phyloP scores from a whole-genome alignment of 64 coral and sea anemone species.

The Porites lutea region DNA sequence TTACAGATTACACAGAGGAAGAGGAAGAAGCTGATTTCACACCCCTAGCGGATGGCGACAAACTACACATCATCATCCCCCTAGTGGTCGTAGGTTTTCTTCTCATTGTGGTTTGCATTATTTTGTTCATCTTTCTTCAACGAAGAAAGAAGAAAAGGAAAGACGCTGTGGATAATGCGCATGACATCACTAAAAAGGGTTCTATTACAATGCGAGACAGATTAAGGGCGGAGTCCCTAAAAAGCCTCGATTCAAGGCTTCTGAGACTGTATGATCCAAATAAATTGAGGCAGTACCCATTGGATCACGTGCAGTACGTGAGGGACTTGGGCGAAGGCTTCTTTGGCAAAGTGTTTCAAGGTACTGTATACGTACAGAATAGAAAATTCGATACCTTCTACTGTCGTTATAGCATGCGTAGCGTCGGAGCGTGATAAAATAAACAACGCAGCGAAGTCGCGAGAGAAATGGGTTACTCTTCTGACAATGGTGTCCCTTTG shows the following conservation, averaged over 20 bases:
- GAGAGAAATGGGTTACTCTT: too few relatives aligned
- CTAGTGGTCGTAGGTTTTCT: constrained; percentile 25
- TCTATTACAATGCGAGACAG: constrained; percentile 83
- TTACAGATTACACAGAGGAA: neutral
- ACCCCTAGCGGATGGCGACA: neutral
- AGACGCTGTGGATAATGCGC: constrained; percentile 72
- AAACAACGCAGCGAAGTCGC: too few relatives aligned
- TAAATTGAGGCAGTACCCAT: constrained; percentile 77
- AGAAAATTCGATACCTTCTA: neutral
- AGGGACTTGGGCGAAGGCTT: constrained; percentile 95
- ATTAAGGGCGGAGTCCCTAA: constrained; percentile 79
- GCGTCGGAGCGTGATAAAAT: too few relatives aligned
- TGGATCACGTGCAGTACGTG: constrained; percentile 92
- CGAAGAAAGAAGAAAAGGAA: constrained; percentile 9
- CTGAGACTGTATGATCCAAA: constrained; percentile 86
- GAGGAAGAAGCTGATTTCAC: neutral
- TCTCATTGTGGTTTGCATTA: constrained; percentile 17
- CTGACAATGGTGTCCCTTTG: too few relatives aligned
- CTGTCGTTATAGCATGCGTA: neutral
- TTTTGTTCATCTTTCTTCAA: neutral
- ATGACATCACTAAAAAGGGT: constrained; percentile 36
- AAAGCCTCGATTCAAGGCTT: constrained; percentile 73
- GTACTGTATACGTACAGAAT: constrained; percentile 12
- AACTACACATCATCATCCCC: constrained; percentile 16
- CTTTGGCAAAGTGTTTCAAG: constrained; percentile 98